Evolutionary conservation across 2,888 invertebrate species (phyloP).

Genomic region (Agrotis clavis): DNA sequence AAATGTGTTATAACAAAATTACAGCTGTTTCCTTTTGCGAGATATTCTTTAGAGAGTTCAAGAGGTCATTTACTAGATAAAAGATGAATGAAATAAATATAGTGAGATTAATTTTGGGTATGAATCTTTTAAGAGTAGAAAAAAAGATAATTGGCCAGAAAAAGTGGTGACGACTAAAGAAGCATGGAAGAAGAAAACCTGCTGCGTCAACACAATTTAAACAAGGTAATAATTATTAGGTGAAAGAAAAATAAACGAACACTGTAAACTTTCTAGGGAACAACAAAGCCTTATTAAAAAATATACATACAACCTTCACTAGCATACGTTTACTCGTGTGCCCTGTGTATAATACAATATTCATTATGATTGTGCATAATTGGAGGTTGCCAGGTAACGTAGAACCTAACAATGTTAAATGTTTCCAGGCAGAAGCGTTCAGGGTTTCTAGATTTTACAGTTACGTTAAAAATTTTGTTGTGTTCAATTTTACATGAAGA

Average conservation of each 20-base stretch:
- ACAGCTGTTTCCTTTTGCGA: not conserved
- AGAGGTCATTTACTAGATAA: not conserved
- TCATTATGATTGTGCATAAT: slow-evolving; percentile 25
- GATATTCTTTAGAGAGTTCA: not conserved
- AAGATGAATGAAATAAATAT: not conserved
- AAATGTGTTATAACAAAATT: slow-evolving; percentile 1
- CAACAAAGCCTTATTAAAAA: not conserved
- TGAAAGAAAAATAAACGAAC: not conserved
- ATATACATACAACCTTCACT: slow-evolving; percentile 8
- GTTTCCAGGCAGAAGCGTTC: slow-evolving; percentile 8
- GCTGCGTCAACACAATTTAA: not conserved
- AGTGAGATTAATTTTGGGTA: not conserved
- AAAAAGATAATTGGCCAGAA: not conserved
- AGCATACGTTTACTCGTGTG: not conserved
- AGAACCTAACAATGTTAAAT: slow-evolving; percentile 28
- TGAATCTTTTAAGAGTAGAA: not conserved
- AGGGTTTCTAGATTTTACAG: not conserved
- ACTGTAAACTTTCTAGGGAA: not conserved
- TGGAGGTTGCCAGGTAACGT: slow-evolving; percentile 30
- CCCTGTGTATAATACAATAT: slow-evolving; percentile 25
- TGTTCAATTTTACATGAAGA: too few relatives aligned
- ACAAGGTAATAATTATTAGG: not conserved
- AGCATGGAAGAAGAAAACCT: not conserved
- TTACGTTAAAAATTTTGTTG: slow-evolving; percentile 7
- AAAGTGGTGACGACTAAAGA: too few relatives aligned